Evolutionary conservation across 2,888 invertebrate species (phyloP).

Genomic region (Chrysomela aeneicollis): DNA sequence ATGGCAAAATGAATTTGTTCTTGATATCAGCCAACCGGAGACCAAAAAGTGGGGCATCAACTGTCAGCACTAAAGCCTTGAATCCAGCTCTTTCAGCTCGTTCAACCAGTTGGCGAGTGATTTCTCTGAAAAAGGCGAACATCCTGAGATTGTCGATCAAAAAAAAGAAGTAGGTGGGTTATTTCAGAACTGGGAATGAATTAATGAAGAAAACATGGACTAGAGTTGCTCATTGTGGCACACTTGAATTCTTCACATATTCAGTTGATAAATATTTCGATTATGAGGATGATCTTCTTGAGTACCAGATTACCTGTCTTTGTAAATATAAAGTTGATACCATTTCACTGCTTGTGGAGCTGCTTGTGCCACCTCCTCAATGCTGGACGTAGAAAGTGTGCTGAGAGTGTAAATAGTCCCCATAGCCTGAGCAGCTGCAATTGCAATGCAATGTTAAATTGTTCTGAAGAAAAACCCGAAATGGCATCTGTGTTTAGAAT

Average conservation of each 20-base stretch:
- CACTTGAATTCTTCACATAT: too few relatives aligned
- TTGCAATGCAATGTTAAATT: conserved; percentile 31
- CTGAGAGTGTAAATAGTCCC: conserved; percentile 84
- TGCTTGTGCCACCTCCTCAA: conserved; percentile 85
- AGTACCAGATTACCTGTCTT: conserved; percentile 68
- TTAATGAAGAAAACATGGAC: too few relatives aligned
- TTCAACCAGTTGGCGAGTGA: conserved; percentile 75
- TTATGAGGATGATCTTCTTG: not conserved
- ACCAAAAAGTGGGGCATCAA: conserved; percentile 90
- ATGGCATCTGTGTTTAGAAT: too few relatives aligned
- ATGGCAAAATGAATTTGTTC: conserved; percentile 84
- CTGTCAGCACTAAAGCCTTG: conserved; percentile 85
- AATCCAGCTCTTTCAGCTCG: conserved; percentile 86
- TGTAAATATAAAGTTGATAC: conserved; percentile 93
- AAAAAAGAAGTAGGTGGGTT: too few relatives aligned
- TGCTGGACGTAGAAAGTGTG: conserved; percentile 84
- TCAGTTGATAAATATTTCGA: too few relatives aligned
- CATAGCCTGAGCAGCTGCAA: conserved; percentile 78
- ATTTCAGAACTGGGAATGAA: too few relatives aligned
- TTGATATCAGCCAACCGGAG: conserved; percentile 80
- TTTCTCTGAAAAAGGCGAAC: conserved; percentile 62
- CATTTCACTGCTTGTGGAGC: conserved; percentile 82
- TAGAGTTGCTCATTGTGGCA: too few relatives aligned
- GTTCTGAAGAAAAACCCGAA: not conserved
- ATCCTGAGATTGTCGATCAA: too few relatives aligned